Evolutionary conservation across 1,140 invertebrate species (phyloP), one percentile per base, ranked within the genome.

Genomic region (Cyclina sinensis): DNA sequence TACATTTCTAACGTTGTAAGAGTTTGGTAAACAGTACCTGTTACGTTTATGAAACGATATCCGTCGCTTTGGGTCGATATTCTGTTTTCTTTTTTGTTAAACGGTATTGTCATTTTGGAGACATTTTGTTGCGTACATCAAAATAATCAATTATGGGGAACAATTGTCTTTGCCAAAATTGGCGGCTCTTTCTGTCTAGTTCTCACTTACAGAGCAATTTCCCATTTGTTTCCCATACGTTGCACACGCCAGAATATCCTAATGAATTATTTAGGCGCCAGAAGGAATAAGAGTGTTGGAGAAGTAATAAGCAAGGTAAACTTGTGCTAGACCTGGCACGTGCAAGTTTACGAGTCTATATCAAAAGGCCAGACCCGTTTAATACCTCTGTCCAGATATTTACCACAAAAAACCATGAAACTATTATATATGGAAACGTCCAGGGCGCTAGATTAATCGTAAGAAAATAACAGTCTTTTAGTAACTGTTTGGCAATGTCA

Each of bases 241-340:
- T 37, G 39, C 30, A 37, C 68, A 14, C 68, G 12, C 68, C 18
- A 39, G 32, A 51, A 76, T 27, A 27, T 48, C 74, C 54, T 78
- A 35, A 54, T 78, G 32, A 78, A 78, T 57, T 51, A 78, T 78
- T 51, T 3, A 51, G 46, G 74, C 46, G 74, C 24, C 74, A 78
- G 48, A 16, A 35, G 27, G 48, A 32, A 30, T 51, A 32, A 11
- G 74, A 30, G 27, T 37, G 24, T 35, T 78, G 32, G n/a, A 39
- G 35, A 5, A 30, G 46, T 57, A 78, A 78, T 54, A 30, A 54
- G 3, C 12, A 21, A 1, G 7, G 16, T 3, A 24, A 5, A 78
- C 74, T 4, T 4, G 48, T 54, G 74, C 3, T 32, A 51, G 27
- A 51, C 35, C 21, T 78, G 54, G 39, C 48, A 54, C 74, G 11